phyloP scores from a whole-genome alignment of 1,140 invertebrate species.

The Chrysopa pallens region DNA sequence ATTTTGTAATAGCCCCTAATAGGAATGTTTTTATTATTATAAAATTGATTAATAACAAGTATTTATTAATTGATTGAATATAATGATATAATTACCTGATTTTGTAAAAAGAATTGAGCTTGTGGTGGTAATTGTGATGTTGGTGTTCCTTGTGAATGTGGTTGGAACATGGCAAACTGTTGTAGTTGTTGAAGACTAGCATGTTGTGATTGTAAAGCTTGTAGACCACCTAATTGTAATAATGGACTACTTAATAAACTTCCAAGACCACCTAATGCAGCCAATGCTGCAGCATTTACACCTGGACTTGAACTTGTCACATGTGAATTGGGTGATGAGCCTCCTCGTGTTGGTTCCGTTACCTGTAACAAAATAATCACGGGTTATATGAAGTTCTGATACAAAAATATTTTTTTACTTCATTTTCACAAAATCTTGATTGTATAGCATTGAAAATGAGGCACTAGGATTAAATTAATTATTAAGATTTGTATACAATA shows the following conservation, averaged over 20 bases:
- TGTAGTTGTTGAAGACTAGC: constrained; percentile 33
- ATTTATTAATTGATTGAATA: background rate
- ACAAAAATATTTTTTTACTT: too few species aligned
- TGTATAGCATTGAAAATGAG: too few species aligned
- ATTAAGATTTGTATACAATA: too few species aligned
- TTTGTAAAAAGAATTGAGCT: constrained; percentile 60
- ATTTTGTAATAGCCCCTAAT: constrained; percentile 22
- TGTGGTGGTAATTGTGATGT: constrained; percentile 35
- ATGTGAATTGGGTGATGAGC: constrained; percentile 33
- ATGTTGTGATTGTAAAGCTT: constrained; percentile 27
- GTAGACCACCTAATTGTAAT: constrained; percentile 40
- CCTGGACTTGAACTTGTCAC: constrained; percentile 27
- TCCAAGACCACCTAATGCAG: constrained; percentile 29
- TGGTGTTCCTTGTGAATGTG: constrained; percentile 25
- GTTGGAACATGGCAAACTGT: constrained; percentile 53
- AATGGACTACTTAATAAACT: constrained; percentile 39
- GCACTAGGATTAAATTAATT: too few species aligned
- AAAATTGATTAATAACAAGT: background rate
- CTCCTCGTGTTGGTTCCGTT: constrained; percentile 26
- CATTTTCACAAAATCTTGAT: too few species aligned
- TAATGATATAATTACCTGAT: constrained; percentile 38
- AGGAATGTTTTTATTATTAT: constrained; percentile 4
- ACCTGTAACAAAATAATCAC: constrained; percentile 23
- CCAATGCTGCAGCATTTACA: constrained; percentile 35
- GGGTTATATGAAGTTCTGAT: too few species aligned